phyloP scores from a whole-genome alignment of 2,888 invertebrate genomes.

The Camptogramma bilineatum region DNA sequence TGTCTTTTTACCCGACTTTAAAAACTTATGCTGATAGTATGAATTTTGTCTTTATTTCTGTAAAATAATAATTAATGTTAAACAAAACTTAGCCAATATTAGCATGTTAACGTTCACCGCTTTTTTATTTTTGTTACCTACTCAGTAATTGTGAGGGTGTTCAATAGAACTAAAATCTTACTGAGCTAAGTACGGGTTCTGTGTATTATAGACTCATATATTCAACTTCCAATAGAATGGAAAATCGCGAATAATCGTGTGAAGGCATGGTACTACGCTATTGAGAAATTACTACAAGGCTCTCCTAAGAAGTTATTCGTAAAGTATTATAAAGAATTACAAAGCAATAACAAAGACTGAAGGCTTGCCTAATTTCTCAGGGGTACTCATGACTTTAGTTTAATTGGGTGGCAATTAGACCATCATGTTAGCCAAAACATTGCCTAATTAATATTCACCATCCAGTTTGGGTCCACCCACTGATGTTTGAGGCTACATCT shows the following conservation, averaged over 20 bases:
- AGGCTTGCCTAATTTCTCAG: slow-evolving; percentile 80
- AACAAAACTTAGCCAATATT: no score
- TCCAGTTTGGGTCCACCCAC: slow-evolving; percentile 42
- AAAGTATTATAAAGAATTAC: no score
- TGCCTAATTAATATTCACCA: slow-evolving; percentile 54
- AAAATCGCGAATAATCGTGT: slow-evolving; percentile 72
- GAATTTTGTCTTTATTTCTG: background rate
- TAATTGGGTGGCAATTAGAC: slow-evolving; percentile 73
- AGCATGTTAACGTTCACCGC: no score
- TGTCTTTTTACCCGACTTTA: background rate
- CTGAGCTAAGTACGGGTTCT: background rate
- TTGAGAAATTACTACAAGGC: slow-evolving; percentile 75
- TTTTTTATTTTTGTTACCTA: background rate
- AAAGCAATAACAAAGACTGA: no score
- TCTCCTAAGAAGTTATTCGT: slow-evolving; percentile 73
- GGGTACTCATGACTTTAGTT: slow-evolving; percentile 64
- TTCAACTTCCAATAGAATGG: slow-evolving; percentile 64
- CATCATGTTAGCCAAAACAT: slow-evolving; percentile 60
- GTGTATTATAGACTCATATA: slow-evolving; percentile 6
- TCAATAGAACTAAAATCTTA: background rate
- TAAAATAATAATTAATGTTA: background rate
- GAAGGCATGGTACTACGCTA: slow-evolving; percentile 72
- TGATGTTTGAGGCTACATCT: slow-evolving; percentile 39
- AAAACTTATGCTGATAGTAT: no score
- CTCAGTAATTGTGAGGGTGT: background rate